Conservation (phyloP, 2,113 vertebrate genomes). For the Myrmophylax atrothorax region DNA sequence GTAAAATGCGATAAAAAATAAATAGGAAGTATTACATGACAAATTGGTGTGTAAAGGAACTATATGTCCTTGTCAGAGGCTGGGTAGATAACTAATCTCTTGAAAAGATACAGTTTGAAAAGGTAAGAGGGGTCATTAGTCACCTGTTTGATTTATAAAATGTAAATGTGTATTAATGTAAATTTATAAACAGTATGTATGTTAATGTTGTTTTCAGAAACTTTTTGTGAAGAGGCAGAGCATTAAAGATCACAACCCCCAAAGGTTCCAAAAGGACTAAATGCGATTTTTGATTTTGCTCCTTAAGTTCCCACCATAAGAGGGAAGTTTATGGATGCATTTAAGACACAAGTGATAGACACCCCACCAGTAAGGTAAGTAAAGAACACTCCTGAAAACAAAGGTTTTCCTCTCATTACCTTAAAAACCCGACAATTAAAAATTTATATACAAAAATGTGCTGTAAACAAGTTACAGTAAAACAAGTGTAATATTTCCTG, state of each 20-base stretch:
- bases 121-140: not conserved
- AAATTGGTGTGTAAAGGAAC: not conserved
- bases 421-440: not conserved
- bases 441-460: not conserved
- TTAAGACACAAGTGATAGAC: not conserved
- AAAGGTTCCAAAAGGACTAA: not conserved
- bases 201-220: not conserved
- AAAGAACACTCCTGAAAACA: not conserved
- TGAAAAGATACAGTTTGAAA: not conserved
- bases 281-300: not conserved
- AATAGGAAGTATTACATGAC: not conserved
- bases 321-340: not conserved
- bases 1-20: conserved; percentile 19
- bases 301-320: not conserved
- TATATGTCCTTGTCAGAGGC: not conserved
- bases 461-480: not conserved
- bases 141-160: not conserved
- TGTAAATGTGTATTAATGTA: not conserved
- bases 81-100: not conserved
- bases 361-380: not conserved
- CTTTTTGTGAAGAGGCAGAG: not conserved
- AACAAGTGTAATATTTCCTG: not conserved
- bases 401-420: not conserved
- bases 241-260: not conserved
- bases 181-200: not conserved